Conservation (phyloP, 2,113 vertebrate species). For the human region GRCh38 chr11:860001-860500, state of each 20-base stretch:
- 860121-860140: neutral
- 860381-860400: fast-evolving
- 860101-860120: fast-evolving
- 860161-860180: neutral
- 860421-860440: neutral
- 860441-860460: neutral
- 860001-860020: neutral
- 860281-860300: no score
- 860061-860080: neutral
- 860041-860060: neutral
- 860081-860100: neutral
- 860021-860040: neutral
- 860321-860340: neutral
- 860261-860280: neutral
- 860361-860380: neutral
- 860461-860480: fast-evolving
- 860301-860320: fast-evolving
- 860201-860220: neutral
- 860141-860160: neutral
- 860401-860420: no score
- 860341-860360: neutral
- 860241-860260: no score
- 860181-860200: neutral
- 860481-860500: neutral
- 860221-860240: neutral